Base-by-base conservation (phyloP, 2,797 vertebrate genomes). In the Poecilia wingei region DNA sequence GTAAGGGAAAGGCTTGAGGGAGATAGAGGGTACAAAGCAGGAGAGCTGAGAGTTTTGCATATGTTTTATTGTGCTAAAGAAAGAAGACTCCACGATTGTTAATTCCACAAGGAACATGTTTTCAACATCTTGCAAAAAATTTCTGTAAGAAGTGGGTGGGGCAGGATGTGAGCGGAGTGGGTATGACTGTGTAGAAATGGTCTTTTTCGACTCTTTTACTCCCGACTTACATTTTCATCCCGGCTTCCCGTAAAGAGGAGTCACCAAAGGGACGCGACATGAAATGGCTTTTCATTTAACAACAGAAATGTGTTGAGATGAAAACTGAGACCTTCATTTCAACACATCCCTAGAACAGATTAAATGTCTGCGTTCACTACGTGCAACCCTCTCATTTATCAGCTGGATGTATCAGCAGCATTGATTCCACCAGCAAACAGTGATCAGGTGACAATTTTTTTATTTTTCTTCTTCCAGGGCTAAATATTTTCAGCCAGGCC, bases 1-100 rank as follows among this genome's bases (percentile, higher is more conserved):
- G 88, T 89, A 90, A 87, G 84, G 88, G 78, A 92, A 91, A 88
- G 75, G 90, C 91, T 91, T 85, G 78, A 88, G 89, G 90, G 86
- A 91, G 77, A 81, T 79, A 41, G 72, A 87, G 87, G 71, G 77
- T 78, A 82, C 83, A 84, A 90, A 90, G 84, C 81, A 85, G 80
- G 78, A 76, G 76, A 91, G 86, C 88, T 87, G 83, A 78, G 88
- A 81, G 89, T 93, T 93, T 88, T 84, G 91, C 92, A 91, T 86
- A 92, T 91, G 91, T 90, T 81, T 83, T 86, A 85, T 89, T 89
- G 88, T 93, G 71, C 68, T 87, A 84, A 92, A 85, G 83, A 81
- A 82, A 70, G 82, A 84, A 88, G 46, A 75, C 85, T 90, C 84
- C 68, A 70, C 79, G 77, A 89, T 91, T 83, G 86, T 89, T 91